Base-by-base conservation (phyloP, 2,797 vertebrate species). In the Leptoclinus maculatus region DNA sequence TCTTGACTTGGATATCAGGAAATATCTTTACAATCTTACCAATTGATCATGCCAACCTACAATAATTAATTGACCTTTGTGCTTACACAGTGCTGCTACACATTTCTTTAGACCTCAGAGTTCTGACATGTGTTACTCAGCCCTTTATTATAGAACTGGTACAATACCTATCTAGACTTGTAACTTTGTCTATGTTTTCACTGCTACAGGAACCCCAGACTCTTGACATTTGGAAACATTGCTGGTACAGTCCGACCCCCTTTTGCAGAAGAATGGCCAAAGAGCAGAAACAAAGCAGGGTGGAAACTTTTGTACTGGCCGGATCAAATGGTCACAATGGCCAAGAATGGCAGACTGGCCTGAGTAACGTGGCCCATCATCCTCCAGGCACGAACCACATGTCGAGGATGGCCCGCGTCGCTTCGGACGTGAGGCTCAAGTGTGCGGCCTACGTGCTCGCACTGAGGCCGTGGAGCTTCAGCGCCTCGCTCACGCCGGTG, bases 391-490 rank as follows among this genome's bases (percentile, higher is more conserved):
- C 66, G 1, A 80, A 87, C 76, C 83, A 67, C 49, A 63, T 23
- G 71, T 93, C 94, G 0, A 89, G 89, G 23, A 92, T 94, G 89
- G 76, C 91, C 67, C 86, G 92, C 0, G 90, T 95, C 7, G 66
- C 90, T 12, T 82, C 82, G 0, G 83, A 94, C 11, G 93, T 97
- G 88, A 95, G 93, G 69, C 95, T 96, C 0, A 98, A 98, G 71
- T 99, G 98, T 0, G 97, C 97, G 0, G 97, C 97, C 5, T 99
- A 99, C 0, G 97, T 99, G 59, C 90, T 99, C 62, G 98, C 98
- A 0, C 93, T 99, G 74, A 93, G 98, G 0, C 98, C 98, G 0
- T 99, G 98, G 98, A 99, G 98, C 72, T 99, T 99, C 91, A 99
- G 98, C 0, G 95, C 98, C 38, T 99, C 98, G 0, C 97, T 99